phyloP scores from a whole-genome alignment of 2,797 vertebrate genomes.

The Clamator glandarius region DNA sequence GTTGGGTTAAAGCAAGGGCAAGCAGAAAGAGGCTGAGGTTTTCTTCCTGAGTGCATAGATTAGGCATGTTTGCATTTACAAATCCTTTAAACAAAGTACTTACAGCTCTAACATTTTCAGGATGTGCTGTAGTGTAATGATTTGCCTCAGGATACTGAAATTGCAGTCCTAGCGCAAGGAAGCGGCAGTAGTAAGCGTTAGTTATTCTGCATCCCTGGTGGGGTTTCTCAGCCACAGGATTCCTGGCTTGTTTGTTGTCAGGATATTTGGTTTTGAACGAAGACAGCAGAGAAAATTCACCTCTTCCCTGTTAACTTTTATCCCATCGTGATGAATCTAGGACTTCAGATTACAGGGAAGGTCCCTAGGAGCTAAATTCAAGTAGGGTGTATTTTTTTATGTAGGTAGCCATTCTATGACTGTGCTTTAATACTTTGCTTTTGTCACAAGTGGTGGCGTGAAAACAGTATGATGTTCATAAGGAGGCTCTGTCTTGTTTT shows the following conservation, averaged over 20 bases:
- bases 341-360: neutral
- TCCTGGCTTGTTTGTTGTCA: neutral
- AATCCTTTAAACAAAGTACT: neutral
- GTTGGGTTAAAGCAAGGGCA: neutral
- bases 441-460: neutral
- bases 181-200: neutral
- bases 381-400: neutral
- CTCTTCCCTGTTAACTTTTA: neutral
- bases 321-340: neutral
- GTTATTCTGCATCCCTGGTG: neutral
- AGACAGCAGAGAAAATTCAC: neutral
- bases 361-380: neutral
- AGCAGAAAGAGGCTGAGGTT: neutral
- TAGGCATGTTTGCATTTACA: neutral
- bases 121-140: neutral
- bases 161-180: neutral
- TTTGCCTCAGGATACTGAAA: constrained; percentile 1
- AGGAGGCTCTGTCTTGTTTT: constrained; percentile 9
- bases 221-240: neutral
- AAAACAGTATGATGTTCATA: constrained; percentile 35
- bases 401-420: neutral
- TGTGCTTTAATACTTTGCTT: constrained; percentile 19
- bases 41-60: neutral
- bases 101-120: neutral
- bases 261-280: neutral